A percentile compares a stretch with the other conserved stretches of the same genome.
Conservation (phyloP, 37 sponge, comb jelly and placozoan genomes). For the Tethya wilhelma region DNA sequence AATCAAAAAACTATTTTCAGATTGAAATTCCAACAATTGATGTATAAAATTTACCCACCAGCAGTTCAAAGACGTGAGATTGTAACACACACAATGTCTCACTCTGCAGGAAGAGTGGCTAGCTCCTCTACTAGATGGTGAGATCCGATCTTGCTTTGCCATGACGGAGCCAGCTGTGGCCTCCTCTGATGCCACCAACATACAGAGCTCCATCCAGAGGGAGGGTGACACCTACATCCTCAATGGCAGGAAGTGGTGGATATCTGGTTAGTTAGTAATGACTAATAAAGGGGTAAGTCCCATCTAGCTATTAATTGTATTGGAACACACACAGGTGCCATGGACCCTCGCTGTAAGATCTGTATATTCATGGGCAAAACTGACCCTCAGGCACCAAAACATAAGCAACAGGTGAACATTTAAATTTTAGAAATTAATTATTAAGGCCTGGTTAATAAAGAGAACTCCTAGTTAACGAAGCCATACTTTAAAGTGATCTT, state of each 20-base stretch:
- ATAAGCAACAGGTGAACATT: slow-evolving; percentile 44
- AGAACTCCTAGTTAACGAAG: not conserved
- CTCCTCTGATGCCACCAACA: slow-evolving; percentile 94
- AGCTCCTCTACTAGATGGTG: slow-evolving; percentile 78
- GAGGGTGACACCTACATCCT: slow-evolving; percentile 78
- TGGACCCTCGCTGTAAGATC: slow-evolving; percentile 79
- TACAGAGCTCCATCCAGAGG: slow-evolving; percentile 62
- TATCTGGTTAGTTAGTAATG: slow-evolving; percentile 24
- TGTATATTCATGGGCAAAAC: slow-evolving; percentile 88
- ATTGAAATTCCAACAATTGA: too few species aligned
- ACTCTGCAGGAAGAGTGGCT: slow-evolving; percentile 67
- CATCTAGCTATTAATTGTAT: too few species aligned
- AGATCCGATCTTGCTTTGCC: slow-evolving; percentile 87
- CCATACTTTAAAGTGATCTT: not conserved
- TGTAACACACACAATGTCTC: not conserved
- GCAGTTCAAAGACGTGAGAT: too few species aligned
- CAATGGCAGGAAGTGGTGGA: slow-evolving; percentile 96
- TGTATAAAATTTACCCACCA: too few species aligned
- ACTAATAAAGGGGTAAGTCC: too few species aligned
- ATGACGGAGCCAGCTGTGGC: slow-evolving; percentile 91
- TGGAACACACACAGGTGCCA: slow-evolving; percentile 77
- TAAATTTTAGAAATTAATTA: slow-evolving; percentile 4
- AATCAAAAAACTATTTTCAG: too few species aligned
- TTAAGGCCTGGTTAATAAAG: not conserved
- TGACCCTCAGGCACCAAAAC: slow-evolving; percentile 55